Conservation (phyloP, 37 sponge, comb jelly and placozoan species). For the Halisarca cf. caerulea region DNA sequence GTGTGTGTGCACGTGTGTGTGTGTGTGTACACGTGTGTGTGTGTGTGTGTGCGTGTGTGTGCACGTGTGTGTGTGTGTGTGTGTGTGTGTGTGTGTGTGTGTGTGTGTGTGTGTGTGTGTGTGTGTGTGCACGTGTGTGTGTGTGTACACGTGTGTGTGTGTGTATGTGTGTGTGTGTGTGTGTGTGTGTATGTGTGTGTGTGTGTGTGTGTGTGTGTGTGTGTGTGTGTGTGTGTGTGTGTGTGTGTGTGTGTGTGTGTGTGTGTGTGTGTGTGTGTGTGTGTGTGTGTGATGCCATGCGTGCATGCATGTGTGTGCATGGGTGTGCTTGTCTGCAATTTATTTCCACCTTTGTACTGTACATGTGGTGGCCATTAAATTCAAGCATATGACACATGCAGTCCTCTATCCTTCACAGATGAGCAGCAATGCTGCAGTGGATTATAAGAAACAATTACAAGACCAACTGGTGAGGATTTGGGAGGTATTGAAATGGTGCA, state of each 20-base stretch:
- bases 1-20: constrained; percentile 19
- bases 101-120: constrained; percentile 29
- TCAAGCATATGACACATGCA: too few species aligned
- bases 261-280: constrained; percentile 28
- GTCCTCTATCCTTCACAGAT: too few species aligned
- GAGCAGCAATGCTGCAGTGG: too few species aligned
- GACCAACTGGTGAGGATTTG: too few species aligned
- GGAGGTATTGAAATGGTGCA: too few species aligned
- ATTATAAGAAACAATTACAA: too few species aligned
- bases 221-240: constrained; percentile 14
- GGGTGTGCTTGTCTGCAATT: too few species aligned
- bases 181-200: too few species aligned
- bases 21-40: background rate
- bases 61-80: background rate
- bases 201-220: background rate
- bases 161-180: background rate
- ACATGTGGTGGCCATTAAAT: too few species aligned
- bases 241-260: constrained; percentile 23
- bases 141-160: background rate
- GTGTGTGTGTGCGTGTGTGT: background rate
- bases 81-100: constrained; percentile 8
- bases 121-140: background rate
- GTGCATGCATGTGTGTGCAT: background rate
- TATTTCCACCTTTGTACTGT: too few species aligned
- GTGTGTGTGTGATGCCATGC: background rate